phyloP scores from a whole-genome alignment of 1,140 invertebrate genomes.

The Heliconius congener region DNA sequence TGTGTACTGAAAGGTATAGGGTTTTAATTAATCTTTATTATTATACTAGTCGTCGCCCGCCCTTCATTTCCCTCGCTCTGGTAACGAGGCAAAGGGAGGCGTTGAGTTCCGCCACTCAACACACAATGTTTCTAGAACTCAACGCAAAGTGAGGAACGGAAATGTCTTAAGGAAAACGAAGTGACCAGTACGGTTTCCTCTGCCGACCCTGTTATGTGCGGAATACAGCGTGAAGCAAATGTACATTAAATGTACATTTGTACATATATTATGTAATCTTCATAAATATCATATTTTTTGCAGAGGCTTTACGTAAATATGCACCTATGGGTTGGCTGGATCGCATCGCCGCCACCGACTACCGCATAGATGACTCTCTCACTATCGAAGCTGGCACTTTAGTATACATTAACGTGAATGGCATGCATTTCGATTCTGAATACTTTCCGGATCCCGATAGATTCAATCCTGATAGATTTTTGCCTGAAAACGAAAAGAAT shows the following conservation, averaged over 20 bases:
- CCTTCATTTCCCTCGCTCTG: too few relatives aligned
- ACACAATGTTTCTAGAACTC: background rate
- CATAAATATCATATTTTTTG: slow-evolving; percentile 20
- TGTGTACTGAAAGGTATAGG: slow-evolving; percentile 48
- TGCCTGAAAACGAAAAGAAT: slow-evolving; percentile 67
- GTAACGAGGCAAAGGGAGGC: too few relatives aligned
- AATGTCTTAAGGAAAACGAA: too few relatives aligned
- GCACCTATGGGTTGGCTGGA: slow-evolving; percentile 75
- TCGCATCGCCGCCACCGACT: slow-evolving; percentile 65
- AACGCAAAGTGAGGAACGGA: too few relatives aligned
- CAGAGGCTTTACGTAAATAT: slow-evolving; percentile 82
- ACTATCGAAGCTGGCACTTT: slow-evolving; percentile 59
- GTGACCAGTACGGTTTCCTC: too few relatives aligned
- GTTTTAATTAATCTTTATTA: background rate
- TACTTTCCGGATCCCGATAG: slow-evolving; percentile 79
- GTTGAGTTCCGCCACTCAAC: background rate
- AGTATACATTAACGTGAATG: slow-evolving; percentile 50
- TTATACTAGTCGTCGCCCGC: too few relatives aligned
- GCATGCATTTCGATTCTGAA: slow-evolving; percentile 78
- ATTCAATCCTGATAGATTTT: slow-evolving; percentile 82
- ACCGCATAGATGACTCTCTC: slow-evolving; percentile 67
- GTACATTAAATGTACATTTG: too few relatives aligned
- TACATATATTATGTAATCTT: too few relatives aligned
- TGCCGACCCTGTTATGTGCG: too few relatives aligned
- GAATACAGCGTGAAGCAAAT: too few relatives aligned